A percentile compares a stretch with the other conserved stretches of the same genome.
phyloP scores from a whole-genome alignment of 2,888 invertebrate genomes.

The Nezara viridula region DNA sequence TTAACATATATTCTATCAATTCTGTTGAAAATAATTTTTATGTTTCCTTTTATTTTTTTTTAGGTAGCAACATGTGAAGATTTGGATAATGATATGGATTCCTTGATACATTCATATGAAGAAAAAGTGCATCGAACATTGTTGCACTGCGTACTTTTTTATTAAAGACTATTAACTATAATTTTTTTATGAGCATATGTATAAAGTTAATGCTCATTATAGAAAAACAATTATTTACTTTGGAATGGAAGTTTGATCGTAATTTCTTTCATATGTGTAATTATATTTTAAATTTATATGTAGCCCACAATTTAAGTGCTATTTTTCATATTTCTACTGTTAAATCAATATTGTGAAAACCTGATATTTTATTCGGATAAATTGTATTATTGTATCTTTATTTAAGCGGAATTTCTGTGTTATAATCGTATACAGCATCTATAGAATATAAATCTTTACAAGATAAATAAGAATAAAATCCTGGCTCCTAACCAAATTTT shows the following conservation, averaged over 20 bases:
- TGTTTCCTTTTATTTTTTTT: conserved; percentile 67
- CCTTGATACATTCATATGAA: conserved; percentile 95
- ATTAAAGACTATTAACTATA: conserved; percentile 73
- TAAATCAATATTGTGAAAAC: not conserved
- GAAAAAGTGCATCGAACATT: conserved; percentile 87
- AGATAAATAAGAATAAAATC: too few relatives aligned
- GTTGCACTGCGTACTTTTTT: conserved; percentile 94
- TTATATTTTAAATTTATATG: conserved; percentile 23
- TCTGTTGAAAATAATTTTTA: not conserved
- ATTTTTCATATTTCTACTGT: not conserved
- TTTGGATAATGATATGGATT: conserved; percentile 97
- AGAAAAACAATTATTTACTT: conserved; percentile 13
- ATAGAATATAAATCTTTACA: not conserved
- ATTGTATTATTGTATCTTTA: not conserved
- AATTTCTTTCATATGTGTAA: not conserved
- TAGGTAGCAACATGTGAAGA: conserved; percentile 91
- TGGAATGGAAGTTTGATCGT: not conserved
- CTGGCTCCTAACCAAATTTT: not conserved
- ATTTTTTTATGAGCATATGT: not conserved
- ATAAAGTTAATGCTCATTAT: conserved; percentile 1
- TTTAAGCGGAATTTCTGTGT: not conserved
- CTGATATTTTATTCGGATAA: not conserved
- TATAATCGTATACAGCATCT: not conserved
- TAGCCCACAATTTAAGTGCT: not conserved
- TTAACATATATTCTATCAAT: not conserved